phyloP scores from a whole-genome alignment of 2,113 vertebrate genomes.

The Rhinopomastus cyanomelas region DNA sequence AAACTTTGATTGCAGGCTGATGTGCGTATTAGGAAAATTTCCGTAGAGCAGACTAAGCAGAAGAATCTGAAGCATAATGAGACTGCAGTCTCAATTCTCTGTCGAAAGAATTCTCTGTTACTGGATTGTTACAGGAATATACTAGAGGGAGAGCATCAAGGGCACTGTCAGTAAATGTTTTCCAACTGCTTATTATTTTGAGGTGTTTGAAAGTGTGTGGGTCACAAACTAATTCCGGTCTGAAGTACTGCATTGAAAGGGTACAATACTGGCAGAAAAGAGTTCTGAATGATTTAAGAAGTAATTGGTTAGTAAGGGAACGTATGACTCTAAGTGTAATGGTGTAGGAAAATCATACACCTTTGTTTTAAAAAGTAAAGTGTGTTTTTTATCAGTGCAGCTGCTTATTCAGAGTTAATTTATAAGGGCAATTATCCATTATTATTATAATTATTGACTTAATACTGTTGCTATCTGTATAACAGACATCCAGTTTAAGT shows the following conservation, averaged over 20 bases:
- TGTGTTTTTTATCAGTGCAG: neutral
- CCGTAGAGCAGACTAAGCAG: neutral
- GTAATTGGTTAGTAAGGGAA: neutral
- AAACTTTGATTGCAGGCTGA: neutral
- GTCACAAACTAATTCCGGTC: neutral
- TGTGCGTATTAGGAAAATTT: neutral
- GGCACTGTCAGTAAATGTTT: neutral
- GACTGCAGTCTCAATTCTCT: neutral
- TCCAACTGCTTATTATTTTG: neutral
- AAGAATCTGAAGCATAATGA: neutral
- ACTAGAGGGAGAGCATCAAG: neutral
- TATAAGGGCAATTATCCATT: neutral
- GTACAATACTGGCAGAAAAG: neutral
- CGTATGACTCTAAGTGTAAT: neutral
- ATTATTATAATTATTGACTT: neutral
- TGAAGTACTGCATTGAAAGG: neutral
- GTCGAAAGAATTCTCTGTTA: neutral
- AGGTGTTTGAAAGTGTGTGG: neutral
- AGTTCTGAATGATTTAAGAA: neutral
- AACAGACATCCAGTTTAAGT: neutral
- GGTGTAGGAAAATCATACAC: neutral
- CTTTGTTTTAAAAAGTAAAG: neutral
- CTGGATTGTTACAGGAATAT: neutral
- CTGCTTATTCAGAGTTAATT: neutral
- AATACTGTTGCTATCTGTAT: neutral